Conservation (phyloP, 2,113 vertebrate species). For the Danio rerio region DNA sequence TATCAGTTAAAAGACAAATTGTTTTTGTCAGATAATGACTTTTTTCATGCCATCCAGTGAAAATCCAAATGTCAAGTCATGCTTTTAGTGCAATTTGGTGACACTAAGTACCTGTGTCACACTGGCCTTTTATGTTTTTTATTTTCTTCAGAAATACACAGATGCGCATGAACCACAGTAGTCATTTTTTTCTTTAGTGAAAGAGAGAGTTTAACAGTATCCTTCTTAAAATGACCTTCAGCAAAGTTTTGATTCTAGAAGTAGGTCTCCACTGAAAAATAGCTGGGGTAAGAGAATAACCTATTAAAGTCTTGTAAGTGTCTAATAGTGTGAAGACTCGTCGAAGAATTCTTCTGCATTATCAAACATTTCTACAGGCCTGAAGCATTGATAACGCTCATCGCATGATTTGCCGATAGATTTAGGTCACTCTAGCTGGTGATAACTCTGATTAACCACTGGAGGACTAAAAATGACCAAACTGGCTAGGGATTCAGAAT, state of each 20-base stretch:
- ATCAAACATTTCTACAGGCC: background rate
- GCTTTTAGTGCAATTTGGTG: background rate
- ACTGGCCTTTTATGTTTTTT: background rate
- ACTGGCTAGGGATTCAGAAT: conserved; percentile 4
- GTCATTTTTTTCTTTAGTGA: background rate
- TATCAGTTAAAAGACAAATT: background rate
- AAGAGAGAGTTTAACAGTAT: background rate
- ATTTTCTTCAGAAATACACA: background rate
- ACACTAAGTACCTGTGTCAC: background rate
- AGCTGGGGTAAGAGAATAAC: background rate
- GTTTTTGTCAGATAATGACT: background rate
- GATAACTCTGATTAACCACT: conserved; percentile 15
- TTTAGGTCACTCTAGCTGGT: conserved; percentile 1
- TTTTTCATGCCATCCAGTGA: background rate
- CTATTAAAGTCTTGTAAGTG: conserved; percentile 16
- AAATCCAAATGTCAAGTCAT: conserved; percentile 3
- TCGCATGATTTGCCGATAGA: background rate
- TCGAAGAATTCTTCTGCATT: conserved; percentile 5
- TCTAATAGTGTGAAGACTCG: background rate
- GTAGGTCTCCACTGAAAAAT: conserved; percentile 14
- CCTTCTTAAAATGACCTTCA: background rate
- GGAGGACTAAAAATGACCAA: background rate
- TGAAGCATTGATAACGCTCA: background rate
- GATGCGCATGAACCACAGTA: background rate
- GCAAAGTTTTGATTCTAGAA: background rate